These are phyloP conservation scores for Erebia ligea DNA, from an alignment of 2,888 invertebrate genomes.

Conservation along the genomic window DNA sequence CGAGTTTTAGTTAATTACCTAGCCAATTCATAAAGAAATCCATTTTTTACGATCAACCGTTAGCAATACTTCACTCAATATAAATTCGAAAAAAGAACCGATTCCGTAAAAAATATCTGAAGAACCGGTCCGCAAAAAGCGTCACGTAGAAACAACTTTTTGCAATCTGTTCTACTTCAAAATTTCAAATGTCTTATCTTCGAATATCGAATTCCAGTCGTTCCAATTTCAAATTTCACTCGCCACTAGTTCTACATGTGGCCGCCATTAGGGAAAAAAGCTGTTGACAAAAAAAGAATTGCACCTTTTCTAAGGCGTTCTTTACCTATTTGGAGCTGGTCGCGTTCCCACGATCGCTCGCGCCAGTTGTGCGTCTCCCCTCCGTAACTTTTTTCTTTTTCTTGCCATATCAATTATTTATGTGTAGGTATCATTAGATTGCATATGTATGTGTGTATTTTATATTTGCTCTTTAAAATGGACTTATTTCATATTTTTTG, in stretches of 20 bases:
- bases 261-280: slow-evolving; percentile 72
- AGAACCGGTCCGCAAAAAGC: slow-evolving; percentile 16
- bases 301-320: slow-evolving; percentile 82
- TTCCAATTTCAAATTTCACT: slow-evolving; percentile 59
- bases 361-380: slow-evolving; percentile 80
- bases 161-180: slow-evolving; percentile 13
- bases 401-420: slow-evolving; percentile 55
- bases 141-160: slow-evolving; percentile 22
- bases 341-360: slow-evolving; percentile 81
- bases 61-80: slow-evolving; percentile 2
- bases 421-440: slow-evolving; percentile 43
- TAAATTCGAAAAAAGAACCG: background rate
- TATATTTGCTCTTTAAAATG: slow-evolving; percentile 17
- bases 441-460: slow-evolving; percentile 24
- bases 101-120: slow-evolving; percentile 1
- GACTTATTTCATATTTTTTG: background rate
- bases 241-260: slow-evolving; percentile 44
- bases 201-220: slow-evolving; percentile 52
- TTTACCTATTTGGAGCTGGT: slow-evolving; percentile 74
- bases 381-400: slow-evolving; percentile 66
- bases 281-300: slow-evolving; percentile 69
- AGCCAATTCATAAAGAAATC: background rate
- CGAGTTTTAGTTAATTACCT: background rate
- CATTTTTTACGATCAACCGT: background rate
- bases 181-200: slow-evolving; percentile 32